Evolutionary conservation across 2,113 vertebrate genomes (phyloP).

Genomic region (Cebus imitator): DNA sequence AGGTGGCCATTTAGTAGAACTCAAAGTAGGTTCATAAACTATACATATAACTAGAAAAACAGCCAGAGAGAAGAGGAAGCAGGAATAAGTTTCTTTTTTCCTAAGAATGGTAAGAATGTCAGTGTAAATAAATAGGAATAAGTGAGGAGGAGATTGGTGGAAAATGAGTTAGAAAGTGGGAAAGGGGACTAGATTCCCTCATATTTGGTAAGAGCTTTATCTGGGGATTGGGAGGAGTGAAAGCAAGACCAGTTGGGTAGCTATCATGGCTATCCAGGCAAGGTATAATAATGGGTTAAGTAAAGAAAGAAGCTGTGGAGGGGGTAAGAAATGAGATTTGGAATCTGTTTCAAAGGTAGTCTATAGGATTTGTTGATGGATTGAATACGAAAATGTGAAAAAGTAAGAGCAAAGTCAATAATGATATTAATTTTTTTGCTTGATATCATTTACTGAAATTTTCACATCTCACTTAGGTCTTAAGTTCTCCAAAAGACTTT

Average conservation of each 20-base stretch:
- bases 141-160: neutral
- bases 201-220: neutral
- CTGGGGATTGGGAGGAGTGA: neutral
- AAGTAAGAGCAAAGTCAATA: neutral
- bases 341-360: neutral
- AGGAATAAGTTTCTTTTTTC: neutral
- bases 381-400: neutral
- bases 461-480: conserved; percentile 15
- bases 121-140: neutral
- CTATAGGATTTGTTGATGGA: neutral
- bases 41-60: neutral
- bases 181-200: neutral
- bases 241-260: neutral
- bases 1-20: neutral
- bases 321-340: neutral
- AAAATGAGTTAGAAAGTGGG: neutral
- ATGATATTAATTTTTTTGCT: neutral
- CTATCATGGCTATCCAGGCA: neutral
- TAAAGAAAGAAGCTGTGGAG: neutral
- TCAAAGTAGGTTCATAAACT: neutral
- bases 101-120: neutral
- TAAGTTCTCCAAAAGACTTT: conserved; percentile 44
- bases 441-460: neutral
- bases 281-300: neutral
- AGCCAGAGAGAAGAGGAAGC: neutral